Evolutionary conservation across 2,888 invertebrate genomes (phyloP).

Genomic region (Tetragonula carbonaria): DNA sequence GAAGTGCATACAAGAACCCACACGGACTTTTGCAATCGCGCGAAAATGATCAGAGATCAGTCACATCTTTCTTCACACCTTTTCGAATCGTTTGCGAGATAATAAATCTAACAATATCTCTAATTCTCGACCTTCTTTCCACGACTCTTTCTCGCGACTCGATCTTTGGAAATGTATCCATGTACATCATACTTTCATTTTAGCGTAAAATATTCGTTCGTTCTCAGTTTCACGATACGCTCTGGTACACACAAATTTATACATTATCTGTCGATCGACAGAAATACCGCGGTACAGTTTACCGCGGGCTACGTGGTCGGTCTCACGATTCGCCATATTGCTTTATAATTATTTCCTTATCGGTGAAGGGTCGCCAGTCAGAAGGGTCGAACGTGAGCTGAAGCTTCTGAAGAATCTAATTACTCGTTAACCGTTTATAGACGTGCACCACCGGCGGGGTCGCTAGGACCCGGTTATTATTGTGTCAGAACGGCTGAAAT

Average conservation of each 20-base stretch:
- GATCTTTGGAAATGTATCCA: background rate
- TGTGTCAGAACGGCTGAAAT: conserved; percentile 37
- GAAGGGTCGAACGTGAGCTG: background rate
- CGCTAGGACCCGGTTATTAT: conserved; percentile 31
- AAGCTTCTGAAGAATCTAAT: conserved; percentile 39
- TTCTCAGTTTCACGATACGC: background rate
- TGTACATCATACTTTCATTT: background rate
- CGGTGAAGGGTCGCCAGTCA: background rate
- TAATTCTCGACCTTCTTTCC: too few species aligned
- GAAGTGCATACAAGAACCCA: conserved; percentile 1
- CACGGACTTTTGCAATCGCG: background rate
- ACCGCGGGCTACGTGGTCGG: background rate
- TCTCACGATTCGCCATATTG: background rate
- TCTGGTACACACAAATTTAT: too few species aligned
- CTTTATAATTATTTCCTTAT: conserved; percentile 30
- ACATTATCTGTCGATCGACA: background rate
- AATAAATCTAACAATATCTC: too few species aligned
- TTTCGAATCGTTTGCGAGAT: background rate
- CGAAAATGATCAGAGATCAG: background rate
- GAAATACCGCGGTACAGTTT: background rate
- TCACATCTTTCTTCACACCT: background rate
- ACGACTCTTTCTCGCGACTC: too few species aligned
- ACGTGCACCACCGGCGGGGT: background rate
- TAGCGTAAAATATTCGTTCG: background rate
- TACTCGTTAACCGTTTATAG: conserved; percentile 24